These are phyloP conservation scores for Drosophila engyochracea DNA, from an alignment of 2,888 invertebrate species.

Conservation along the genomic window DNA sequence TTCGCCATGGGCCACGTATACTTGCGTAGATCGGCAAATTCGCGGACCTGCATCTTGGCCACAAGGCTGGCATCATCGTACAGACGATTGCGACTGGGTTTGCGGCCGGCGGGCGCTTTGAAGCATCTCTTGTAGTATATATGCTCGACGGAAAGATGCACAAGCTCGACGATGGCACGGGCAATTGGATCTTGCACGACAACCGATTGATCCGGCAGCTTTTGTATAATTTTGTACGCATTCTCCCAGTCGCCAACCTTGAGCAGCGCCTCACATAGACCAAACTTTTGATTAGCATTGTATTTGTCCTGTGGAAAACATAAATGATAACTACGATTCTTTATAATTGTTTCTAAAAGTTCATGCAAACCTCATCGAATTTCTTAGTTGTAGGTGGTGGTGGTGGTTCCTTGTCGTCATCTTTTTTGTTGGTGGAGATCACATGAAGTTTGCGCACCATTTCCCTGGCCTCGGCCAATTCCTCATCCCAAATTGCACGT, in stretches of 20 bases:
- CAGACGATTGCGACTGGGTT: conserved; percentile 85
- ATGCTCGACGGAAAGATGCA: conserved; percentile 94
- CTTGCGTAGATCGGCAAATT: conserved; percentile 90
- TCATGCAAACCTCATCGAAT: conserved; percentile 87
- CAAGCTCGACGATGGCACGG: conserved; percentile 90
- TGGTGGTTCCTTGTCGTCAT: conserved; percentile 89
- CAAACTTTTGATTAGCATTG: conserved; percentile 94
- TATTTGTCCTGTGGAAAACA: conserved; percentile 76
- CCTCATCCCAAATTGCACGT: conserved; percentile 92
- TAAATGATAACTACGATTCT: neutral
- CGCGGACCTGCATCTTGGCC: conserved; percentile 86
- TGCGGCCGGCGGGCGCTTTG: conserved; percentile 88
- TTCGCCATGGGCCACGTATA: conserved; percentile 94
- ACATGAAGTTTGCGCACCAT: conserved; percentile 94
- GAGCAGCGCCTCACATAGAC: conserved; percentile 95
- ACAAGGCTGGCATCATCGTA: conserved; percentile 83
- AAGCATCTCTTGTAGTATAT: conserved; percentile 92
- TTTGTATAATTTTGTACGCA: conserved; percentile 91
- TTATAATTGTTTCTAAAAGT: neutral
- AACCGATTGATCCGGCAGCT: conserved; percentile 92
- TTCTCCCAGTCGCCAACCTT: conserved; percentile 96
- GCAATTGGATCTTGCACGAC: conserved; percentile 93
- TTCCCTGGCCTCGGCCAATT: conserved; percentile 93
- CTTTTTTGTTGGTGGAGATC: conserved; percentile 90
- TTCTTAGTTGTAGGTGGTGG: conserved; percentile 90